Base-by-base conservation (phyloP, 2,113 vertebrate genomes). In the Meleagris gallopavo region DNA sequence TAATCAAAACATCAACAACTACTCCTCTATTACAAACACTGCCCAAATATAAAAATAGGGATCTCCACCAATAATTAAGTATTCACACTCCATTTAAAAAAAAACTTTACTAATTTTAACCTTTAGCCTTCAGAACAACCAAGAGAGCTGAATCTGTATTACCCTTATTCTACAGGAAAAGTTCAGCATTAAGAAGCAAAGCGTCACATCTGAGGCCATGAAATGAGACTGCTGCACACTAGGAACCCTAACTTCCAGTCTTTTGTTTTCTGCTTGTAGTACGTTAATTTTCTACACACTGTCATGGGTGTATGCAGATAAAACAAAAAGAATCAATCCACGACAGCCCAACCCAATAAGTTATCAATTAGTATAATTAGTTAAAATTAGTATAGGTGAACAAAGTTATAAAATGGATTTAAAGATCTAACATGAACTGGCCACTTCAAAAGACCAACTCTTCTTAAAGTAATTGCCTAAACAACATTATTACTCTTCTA, bases 371-470 rank as follows among this genome's bases (percentile, higher is more conserved):
- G 27, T 54, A 62, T 81, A 94, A 97, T 96, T 83, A 96, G 83
- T 82, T 90, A 93, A 94, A 97, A 97, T 95, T 81, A 94, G 77
- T 88, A 91, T 40, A 94, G 82, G 58, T 97, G 79, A 97, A 65
- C 87, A 94, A 95, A 84, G 95, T 93, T 95, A 95, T 89, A 94
- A 89, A 94, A 94, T 70, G 5, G 20, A 94, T 95, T 97, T 95
- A 89, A 96, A 95, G 93, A 96, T 93, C 94, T 95, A 96, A 97
- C 94, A 90, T 24, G 40, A 96, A 94, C 86, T 20, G 86, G 60
- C 45, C 94, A 97, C 96, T 96, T 97, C 95, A 97, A 93, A 97
- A 97, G 92, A 94, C 91, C 76, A 94, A 67, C 60, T 96, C 83
- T 95, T 66, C 41, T 90, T 90, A 86, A 97, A 96, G 86, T 91